Percentiles rank a stretch among this genome's conserved stretches.
Conservation (phyloP, 2,113 vertebrate genomes). For the Podarcis raffonei region DNA sequence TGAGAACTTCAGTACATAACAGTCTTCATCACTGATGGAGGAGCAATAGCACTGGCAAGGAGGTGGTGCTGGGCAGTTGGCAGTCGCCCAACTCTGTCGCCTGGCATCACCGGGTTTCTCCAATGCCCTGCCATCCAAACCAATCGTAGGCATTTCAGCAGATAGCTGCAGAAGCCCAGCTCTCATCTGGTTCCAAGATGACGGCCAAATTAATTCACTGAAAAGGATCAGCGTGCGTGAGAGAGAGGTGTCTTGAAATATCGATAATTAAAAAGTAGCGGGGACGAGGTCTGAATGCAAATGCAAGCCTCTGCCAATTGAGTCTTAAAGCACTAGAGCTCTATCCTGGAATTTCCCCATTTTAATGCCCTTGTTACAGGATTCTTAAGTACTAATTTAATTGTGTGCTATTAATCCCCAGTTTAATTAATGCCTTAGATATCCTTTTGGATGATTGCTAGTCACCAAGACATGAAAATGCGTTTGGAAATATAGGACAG, state of each 20-base stretch:
- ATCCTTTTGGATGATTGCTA: background rate
- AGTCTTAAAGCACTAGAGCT: background rate
- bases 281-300: background rate
- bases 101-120: background rate
- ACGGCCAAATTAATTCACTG: conserved; percentile 4
- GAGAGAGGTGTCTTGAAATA: background rate
- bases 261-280: background rate
- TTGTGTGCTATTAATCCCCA: background rate
- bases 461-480: background rate
- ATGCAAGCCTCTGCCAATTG: background rate
- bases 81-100: background rate
- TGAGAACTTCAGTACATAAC: too few species aligned
- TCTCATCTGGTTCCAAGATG: background rate
- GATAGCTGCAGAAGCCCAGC: too few species aligned
- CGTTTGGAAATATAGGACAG: background rate
- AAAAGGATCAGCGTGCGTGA: background rate
- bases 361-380: background rate
- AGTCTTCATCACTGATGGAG: background rate
- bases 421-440: conserved; percentile 18
- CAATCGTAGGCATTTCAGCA: background rate
- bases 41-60: background rate
- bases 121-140: background rate
- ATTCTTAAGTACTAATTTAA: conserved; percentile 6
- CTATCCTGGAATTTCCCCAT: background rate
- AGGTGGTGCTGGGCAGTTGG: background rate